phyloP scores from a whole-genome alignment of 2,797 vertebrate genomes.

The Myotis findleyi region DNA sequence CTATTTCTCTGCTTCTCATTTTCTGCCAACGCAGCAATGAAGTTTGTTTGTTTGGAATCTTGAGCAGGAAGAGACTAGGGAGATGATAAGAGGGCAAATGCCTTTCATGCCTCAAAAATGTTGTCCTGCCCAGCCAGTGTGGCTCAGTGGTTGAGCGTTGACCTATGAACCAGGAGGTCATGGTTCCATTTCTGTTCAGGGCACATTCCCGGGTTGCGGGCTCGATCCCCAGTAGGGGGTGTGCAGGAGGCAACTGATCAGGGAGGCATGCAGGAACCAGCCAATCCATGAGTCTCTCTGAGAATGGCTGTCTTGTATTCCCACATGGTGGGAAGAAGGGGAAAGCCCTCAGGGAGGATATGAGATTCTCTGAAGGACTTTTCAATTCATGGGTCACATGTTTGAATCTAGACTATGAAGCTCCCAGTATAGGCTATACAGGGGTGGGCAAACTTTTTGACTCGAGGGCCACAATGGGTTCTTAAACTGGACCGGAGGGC shows the following conservation, averaged over 20 bases:
- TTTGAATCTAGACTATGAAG: neutral
- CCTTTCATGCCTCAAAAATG: slow-evolving; percentile 71
- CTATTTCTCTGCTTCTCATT: slow-evolving; percentile 80
- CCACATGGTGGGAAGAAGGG: neutral
- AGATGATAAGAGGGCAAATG: slow-evolving; percentile 74
- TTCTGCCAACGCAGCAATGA: slow-evolving; percentile 74
- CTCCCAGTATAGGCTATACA: neutral
- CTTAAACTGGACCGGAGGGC: too few relatives aligned
- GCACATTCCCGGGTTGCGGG: too few relatives aligned
- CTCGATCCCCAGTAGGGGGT: too few relatives aligned
- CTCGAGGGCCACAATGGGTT: too few relatives aligned
- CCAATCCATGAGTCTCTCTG: too few relatives aligned
- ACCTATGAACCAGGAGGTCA: too few relatives aligned
- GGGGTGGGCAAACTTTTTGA: too few relatives aligned
- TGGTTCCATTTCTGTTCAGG: too few relatives aligned
- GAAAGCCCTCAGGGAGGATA: neutral
- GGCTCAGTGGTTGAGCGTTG: too few relatives aligned
- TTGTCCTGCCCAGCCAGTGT: too few relatives aligned
- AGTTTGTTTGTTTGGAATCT: slow-evolving; percentile 64
- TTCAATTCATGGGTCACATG: neutral
- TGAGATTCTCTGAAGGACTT: neutral
- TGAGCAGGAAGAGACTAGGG: slow-evolving; percentile 76
- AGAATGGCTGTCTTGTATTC: slow-evolving; percentile 55
- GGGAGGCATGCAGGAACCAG: too few relatives aligned
- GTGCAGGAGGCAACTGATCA: too few relatives aligned